phyloP scores from a whole-genome alignment of 2,113 vertebrate species.

The Calonectris borealis region DNA sequence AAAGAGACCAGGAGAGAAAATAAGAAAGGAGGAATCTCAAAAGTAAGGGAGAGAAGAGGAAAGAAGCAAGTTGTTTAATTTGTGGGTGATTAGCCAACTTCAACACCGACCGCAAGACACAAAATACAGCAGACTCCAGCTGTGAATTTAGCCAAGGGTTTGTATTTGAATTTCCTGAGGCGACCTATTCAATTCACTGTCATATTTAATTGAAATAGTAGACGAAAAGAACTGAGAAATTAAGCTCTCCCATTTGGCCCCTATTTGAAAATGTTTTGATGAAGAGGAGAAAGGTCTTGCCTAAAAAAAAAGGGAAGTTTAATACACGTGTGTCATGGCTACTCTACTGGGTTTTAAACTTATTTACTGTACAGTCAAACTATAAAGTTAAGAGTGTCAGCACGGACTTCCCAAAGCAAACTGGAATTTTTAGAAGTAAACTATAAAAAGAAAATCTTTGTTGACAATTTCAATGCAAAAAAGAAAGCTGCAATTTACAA shows the following conservation, averaged over 20 bases:
- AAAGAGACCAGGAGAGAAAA: neutral
- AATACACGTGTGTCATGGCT: neutral
- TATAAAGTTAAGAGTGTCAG: neutral
- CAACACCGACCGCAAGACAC: neutral
- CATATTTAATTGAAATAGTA: neutral
- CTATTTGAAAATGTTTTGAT: neutral
- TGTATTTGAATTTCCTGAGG: neutral
- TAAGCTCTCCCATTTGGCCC: neutral
- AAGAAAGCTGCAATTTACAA: neutral
- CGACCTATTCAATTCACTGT: neutral
- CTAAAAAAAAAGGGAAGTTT: neutral
- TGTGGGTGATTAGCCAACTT: neutral
- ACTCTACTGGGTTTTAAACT: neutral
- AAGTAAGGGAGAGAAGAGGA: neutral
- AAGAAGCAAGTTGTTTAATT: neutral
- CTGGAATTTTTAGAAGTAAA: neutral
- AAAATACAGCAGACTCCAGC: neutral
- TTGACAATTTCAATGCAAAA: neutral
- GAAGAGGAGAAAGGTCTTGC: neutral
- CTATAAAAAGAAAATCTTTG: neutral
- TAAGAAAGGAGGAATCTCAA: neutral
- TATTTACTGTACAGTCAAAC: neutral
- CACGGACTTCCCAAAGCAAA: neutral
- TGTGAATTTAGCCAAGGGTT: neutral
- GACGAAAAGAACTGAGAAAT: neutral